These are phyloP conservation scores for Crypturellus undulatus DNA, from an alignment of 2,113 vertebrate species.

Conservation along the genomic window DNA sequence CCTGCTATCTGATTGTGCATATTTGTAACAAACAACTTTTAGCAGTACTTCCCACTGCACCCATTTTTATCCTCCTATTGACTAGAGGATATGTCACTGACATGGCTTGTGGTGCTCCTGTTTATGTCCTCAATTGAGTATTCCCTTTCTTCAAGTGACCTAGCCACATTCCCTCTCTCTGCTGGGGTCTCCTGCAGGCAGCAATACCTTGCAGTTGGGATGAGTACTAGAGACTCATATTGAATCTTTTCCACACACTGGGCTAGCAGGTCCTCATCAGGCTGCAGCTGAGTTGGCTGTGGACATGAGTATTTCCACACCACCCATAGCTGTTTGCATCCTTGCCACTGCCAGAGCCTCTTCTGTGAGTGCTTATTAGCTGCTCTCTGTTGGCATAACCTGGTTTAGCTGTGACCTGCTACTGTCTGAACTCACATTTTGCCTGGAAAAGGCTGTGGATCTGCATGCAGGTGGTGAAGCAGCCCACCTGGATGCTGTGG, in stretches of 20 bases:
- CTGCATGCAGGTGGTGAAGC: rapidly evolving
- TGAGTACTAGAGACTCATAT: neutral
- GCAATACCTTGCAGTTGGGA: neutral
- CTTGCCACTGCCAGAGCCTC: neutral
- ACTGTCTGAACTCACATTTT: neutral
- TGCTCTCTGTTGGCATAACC: neutral
- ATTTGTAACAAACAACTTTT: neutral
- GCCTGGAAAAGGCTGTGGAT: neutral
- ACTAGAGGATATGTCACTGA: too few relatives aligned
- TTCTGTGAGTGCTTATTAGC: neutral
- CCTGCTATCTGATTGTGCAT: neutral
- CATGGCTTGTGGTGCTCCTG: neutral
- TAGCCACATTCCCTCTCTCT: neutral
- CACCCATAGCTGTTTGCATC: neutral
- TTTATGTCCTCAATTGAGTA: neutral
- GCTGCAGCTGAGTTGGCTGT: neutral
- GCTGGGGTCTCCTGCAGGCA: neutral
- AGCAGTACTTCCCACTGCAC: neutral
- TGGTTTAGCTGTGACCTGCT: neutral
- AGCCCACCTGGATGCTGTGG: neutral
- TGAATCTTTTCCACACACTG: neutral
- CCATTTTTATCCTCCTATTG: neutral
- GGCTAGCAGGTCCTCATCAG: neutral
- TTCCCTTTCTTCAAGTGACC: neutral
- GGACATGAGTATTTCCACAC: neutral